phyloP scores from a whole-genome alignment of 2,888 invertebrate species.

The Campaea margaritaria region DNA sequence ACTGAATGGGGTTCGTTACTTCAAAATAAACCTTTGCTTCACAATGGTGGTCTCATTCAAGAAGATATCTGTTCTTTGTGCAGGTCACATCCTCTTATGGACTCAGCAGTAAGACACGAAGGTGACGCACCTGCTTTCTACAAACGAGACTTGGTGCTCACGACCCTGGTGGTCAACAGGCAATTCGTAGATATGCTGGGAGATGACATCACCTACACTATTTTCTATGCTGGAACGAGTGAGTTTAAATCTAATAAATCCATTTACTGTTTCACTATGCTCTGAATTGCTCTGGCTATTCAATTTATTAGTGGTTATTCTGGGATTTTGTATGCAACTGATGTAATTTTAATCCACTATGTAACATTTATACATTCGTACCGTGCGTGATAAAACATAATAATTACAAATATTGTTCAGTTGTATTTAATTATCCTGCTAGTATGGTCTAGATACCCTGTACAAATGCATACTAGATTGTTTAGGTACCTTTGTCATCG shows the following conservation, averaged over 20 bases:
- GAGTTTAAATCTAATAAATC: conserved; percentile 54
- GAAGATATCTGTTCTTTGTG: background rate
- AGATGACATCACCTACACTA: conserved; percentile 83
- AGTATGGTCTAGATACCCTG: too few relatives aligned
- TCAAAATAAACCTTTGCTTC: too few relatives aligned
- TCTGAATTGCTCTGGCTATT: conserved; percentile 3
- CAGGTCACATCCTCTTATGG: conserved; percentile 89
- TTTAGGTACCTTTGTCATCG: too few relatives aligned
- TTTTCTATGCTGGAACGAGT: conserved; percentile 87
- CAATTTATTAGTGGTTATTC: background rate
- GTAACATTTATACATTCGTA: too few relatives aligned
- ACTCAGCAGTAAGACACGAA: conserved; percentile 87
- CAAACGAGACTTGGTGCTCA: conserved; percentile 86
- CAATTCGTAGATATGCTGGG: conserved; percentile 84
- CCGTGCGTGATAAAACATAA: too few relatives aligned
- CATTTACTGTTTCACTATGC: conserved; percentile 1
- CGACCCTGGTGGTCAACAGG: conserved; percentile 86
- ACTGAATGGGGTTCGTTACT: too few relatives aligned
- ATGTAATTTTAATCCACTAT: too few relatives aligned
- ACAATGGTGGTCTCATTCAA: too few relatives aligned
- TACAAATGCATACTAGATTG: too few relatives aligned
- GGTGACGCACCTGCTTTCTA: conserved; percentile 87
- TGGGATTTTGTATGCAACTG: background rate
- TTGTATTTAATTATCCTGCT: too few relatives aligned
- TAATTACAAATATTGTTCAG: too few relatives aligned